A percentile compares a stretch with the other conserved stretches of the same genome.
These are phyloP conservation scores for Cryptoleucopteryx plumbea DNA, from an alignment of 2,113 vertebrate species.

Conservation along the genomic window DNA sequence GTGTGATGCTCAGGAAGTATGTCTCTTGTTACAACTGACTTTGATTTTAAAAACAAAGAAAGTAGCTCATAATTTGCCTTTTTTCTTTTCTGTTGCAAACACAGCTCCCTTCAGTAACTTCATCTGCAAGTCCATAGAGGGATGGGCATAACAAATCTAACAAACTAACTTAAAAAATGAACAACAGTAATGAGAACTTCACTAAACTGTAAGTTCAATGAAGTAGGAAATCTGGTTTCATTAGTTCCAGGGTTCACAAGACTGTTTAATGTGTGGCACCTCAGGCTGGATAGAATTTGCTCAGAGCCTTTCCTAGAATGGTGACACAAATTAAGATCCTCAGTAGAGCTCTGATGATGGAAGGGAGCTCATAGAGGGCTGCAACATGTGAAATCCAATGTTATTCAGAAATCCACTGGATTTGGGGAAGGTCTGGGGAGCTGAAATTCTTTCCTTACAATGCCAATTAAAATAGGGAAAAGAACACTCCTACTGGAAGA, in stretches of 20 bases:
- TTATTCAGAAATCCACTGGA: background rate
- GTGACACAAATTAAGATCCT: constrained; percentile 7
- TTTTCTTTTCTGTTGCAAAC: background rate
- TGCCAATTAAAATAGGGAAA: background rate
- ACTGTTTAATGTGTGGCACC: background rate
- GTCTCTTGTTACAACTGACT: background rate
- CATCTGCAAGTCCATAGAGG: background rate
- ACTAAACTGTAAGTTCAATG: constrained; percentile 20
- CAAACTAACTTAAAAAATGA: background rate
- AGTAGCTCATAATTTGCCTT: background rate
- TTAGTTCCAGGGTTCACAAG: constrained; percentile 4
- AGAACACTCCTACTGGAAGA: background rate
- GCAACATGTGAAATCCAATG: background rate
- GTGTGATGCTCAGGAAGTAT: background rate
- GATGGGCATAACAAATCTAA: background rate
- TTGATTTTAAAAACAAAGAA: constrained; percentile 28
- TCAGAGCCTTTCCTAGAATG: background rate
- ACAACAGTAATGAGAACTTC: background rate
- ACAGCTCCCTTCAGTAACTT: background rate
- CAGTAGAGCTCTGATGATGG: background rate
- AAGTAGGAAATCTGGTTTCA: constrained; percentile 27
- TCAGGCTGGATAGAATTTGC: constrained; percentile 6
- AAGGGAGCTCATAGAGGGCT: background rate
- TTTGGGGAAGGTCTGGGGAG: background rate
- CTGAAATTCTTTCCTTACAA: background rate